These are phyloP conservation scores for Anhinga anhinga DNA, from an alignment of 2,113 vertebrate genomes.

Conservation along the genomic window DNA sequence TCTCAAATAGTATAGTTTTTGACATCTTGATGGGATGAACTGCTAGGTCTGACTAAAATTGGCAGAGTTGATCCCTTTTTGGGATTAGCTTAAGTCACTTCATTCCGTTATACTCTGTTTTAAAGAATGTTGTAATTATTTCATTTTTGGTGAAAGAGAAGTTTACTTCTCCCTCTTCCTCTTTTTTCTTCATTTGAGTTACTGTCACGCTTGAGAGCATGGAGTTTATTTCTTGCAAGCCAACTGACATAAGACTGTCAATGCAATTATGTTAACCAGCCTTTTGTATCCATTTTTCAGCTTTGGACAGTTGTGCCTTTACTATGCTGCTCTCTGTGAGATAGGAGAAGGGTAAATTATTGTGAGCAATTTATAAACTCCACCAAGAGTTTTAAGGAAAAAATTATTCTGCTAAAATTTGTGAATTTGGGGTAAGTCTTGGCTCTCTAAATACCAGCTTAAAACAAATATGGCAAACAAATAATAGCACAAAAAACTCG, in stretches of 20 bases:
- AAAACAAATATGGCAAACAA: background rate
- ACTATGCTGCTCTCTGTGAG: background rate
- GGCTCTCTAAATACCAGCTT: background rate
- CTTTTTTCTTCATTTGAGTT: background rate
- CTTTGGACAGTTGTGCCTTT: background rate
- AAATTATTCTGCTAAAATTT: background rate
- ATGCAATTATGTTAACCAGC: background rate
- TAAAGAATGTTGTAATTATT: background rate
- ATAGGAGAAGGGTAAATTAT: background rate
- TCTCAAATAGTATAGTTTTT: background rate
- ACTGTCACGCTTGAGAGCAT: background rate
- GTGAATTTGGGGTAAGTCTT: background rate
- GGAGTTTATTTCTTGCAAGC: background rate
- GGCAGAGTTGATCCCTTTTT: background rate
- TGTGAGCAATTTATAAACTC: background rate
- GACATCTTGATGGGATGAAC: background rate
- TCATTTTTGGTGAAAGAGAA: background rate
- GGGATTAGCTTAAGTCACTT: background rate
- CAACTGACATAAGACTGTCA: background rate
- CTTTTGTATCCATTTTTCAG: background rate
- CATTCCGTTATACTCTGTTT: background rate
- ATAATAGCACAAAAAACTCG: background rate
- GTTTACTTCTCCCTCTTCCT: background rate
- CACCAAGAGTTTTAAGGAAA: background rate
- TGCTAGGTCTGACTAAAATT: background rate